Evolutionary conservation across 2,113 vertebrate genomes (phyloP).

Genomic region (Lamprotornis superbus): DNA sequence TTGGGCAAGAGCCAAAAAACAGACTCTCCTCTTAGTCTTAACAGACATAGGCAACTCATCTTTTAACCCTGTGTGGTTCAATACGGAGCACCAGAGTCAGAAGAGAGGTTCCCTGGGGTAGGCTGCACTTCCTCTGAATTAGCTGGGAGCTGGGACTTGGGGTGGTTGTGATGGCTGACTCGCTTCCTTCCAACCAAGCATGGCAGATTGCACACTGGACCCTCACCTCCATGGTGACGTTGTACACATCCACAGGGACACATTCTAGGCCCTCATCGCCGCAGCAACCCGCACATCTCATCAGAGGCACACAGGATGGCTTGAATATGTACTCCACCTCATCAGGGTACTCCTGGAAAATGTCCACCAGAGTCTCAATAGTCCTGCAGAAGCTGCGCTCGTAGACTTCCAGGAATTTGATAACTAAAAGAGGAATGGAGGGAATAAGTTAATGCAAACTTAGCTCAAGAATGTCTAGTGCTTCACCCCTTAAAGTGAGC

Average conservation of each 20-base stretch:
- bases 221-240: slow-evolving; percentile 94
- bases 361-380: slow-evolving; percentile 93
- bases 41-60: neutral
- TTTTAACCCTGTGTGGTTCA: neutral
- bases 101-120: neutral
- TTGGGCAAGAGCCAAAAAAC: neutral
- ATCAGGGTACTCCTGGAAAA: slow-evolving; percentile 95
- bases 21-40: neutral
- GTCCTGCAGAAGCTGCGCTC: slow-evolving; percentile 90
- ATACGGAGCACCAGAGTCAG: neutral
- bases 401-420: slow-evolving; percentile 92
- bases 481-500: neutral
- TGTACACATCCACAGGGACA: slow-evolving; percentile 83
- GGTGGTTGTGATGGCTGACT: neutral
- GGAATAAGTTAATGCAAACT: slow-evolving; percentile 45
- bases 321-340: slow-evolving; percentile 96
- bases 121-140: neutral
- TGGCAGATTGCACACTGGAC: neutral
- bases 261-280: slow-evolving; percentile 92
- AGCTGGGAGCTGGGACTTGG: neutral
- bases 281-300: slow-evolving; percentile 94
- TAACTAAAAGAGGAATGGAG: slow-evolving; percentile 74
- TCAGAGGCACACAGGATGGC: slow-evolving; percentile 93
- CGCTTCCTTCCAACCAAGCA: neutral
- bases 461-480: neutral